A percentile compares a stretch with the other conserved stretches of the same genome.
Evolutionary conservation across 2,797 vertebrate genomes (phyloP).

Genomic region (Rhadinocentrus ornatus): DNA sequence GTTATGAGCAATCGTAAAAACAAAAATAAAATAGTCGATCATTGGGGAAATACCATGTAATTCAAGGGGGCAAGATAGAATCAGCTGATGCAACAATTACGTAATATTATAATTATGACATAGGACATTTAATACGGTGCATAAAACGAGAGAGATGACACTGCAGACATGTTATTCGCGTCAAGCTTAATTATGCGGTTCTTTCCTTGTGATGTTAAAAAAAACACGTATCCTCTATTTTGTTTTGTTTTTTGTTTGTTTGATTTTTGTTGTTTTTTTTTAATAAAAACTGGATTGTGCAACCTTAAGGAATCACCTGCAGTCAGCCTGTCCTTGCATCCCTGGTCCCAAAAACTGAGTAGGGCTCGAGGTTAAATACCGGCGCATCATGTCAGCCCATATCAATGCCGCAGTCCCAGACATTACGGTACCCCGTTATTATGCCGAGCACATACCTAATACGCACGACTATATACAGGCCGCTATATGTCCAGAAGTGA

Average conservation of each 20-base stretch:
- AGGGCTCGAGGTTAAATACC: constrained; percentile 31
- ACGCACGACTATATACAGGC: constrained; percentile 43
- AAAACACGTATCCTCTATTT: background rate
- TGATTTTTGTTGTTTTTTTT: background rate
- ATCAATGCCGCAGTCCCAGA: constrained; percentile 64
- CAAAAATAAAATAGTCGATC: background rate
- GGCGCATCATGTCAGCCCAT: constrained; percentile 36
- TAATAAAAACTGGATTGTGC: background rate
- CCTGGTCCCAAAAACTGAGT: constrained; percentile 33
- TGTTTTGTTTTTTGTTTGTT: background rate
- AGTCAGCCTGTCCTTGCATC: constrained; percentile 52
- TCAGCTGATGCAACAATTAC: constrained; percentile 42
- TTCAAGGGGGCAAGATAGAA: background rate
- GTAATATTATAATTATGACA: constrained; percentile 40
- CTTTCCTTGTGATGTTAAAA: background rate
- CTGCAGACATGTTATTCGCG: background rate
- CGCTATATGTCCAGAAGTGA: constrained; percentile 10
- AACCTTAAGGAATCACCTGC: constrained; percentile 38
- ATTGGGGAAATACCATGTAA: background rate
- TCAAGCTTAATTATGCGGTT: background rate
- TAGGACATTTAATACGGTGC: constrained; percentile 6
- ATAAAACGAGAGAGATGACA: background rate
- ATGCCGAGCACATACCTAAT: constrained; percentile 58
- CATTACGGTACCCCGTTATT: constrained; percentile 43
- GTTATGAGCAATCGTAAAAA: background rate